Base-by-base conservation (phyloP, 2,113 vertebrate genomes). In the Otis tarda region DNA sequence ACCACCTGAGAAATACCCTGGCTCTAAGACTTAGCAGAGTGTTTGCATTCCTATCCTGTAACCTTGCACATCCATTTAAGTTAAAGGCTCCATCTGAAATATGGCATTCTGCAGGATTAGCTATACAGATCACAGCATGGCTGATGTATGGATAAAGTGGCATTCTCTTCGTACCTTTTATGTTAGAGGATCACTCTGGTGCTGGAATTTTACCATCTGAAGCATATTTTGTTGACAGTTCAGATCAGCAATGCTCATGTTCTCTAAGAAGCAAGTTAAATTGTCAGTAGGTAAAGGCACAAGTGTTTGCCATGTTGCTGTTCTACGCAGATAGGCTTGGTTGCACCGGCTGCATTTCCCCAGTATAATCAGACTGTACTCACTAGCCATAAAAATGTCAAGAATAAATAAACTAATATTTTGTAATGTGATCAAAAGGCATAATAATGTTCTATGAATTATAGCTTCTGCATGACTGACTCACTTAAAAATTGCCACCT, bases 41-140 rank as follows among this genome's bases (percentile, higher is more conserved):
- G 86, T 94, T 96, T 93, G 86, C 86, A 95, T 93, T 97, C 80
- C 80, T 94, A 69, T 89, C 49, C 0, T 49, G 69, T 89, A 92
- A 86, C 56, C 76, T 84, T 83, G 47, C 68, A 64, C 45, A 71
- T 53, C 60, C 53, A 61, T 90, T 86, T 88, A 75, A 83, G 79
- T 10, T 3, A 79, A 49, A 74, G 65, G 39, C 60, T 84, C 60
- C 73, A 23, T 56, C 61, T 92, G 92, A 94, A 95, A 89, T 31
- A 65, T 1, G 7, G 49, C 68, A 56, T 93, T 93, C 71, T 78
- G 49, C 14, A 17, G 76, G 88, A 93, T 95, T 95, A 96, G 18
- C 49, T 74, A 6, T 45, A 61, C 2, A 3, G 80, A 96, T 90
- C 85, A 67, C 56, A 81, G 64, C 33, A 39, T 52, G 59, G 71